Conservation (phyloP, 1,140 invertebrate genomes). For the Holotrichia oblita region DNA sequence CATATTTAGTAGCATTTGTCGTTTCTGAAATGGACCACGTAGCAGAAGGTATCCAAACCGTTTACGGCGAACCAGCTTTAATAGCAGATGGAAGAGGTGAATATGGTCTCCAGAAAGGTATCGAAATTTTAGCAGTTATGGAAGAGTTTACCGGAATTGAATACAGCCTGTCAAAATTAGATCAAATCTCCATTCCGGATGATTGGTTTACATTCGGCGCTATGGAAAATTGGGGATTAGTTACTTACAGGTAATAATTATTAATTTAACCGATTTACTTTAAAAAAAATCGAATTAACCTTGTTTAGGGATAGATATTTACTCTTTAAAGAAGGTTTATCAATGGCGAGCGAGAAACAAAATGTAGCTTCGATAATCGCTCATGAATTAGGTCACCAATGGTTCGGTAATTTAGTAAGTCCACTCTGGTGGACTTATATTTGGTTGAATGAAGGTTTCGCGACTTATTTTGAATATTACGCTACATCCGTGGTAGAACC, state of each 20-base stretch:
- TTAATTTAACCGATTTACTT: background rate
- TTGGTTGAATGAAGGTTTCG: too few species aligned
- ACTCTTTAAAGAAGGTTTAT: background rate
- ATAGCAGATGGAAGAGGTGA: background rate
- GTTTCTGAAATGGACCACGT: slow-evolving; percentile 52
- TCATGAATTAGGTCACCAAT: slow-evolving; percentile 39
- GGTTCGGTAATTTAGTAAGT: slow-evolving; percentile 41
- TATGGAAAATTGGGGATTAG: too few species aligned
- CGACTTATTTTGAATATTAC: too few species aligned
- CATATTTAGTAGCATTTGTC: too few species aligned
- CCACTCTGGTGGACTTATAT: slow-evolving; percentile 40
- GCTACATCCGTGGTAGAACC: too few species aligned
- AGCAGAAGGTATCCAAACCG: background rate
- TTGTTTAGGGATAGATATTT: slow-evolving; percentile 23
- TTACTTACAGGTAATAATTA: slow-evolving; percentile 68
- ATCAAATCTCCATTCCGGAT: slow-evolving; percentile 90
- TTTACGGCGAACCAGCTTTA: slow-evolving; percentile 14
- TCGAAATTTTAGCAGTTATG: slow-evolving; percentile 7
- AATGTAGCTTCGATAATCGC: slow-evolving; percentile 14
- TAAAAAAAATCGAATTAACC: too few species aligned
- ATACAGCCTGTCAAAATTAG: slow-evolving; percentile 81
- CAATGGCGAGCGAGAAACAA: background rate
- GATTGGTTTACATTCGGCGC: slow-evolving; percentile 78
- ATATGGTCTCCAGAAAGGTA: background rate
- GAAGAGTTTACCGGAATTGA: slow-evolving; percentile 76